Base-by-base conservation (phyloP, 2,113 vertebrate species). In the Percopsis transmontana region DNA sequence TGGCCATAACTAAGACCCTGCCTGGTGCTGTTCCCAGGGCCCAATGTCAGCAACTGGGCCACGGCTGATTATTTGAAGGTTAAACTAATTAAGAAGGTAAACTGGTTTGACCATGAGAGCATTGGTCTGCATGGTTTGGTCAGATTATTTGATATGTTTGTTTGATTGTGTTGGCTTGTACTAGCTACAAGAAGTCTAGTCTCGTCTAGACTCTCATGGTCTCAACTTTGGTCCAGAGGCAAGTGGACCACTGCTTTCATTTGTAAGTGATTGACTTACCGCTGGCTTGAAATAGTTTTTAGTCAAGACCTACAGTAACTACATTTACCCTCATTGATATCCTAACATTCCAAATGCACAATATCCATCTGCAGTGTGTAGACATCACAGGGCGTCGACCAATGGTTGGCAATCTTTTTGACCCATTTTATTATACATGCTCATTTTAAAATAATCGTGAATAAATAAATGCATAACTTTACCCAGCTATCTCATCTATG, bases 1-100 rank as follows among this genome's bases (percentile, higher is more conserved):
- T 24, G 58, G 70, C 47, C 5, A 62, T 48, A 70, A 74, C 58
- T 64, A 27, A 62, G 69, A 68, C 50, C 51, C 48, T 61, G 58
- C 70, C 40, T 40, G 2, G 19, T 47, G 16, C 68, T 66, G 73
- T 72, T 88, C 69, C 72, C 65, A 82, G 55, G 65, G 57, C 68
- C 40, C 65, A 21, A 12, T 24, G 15, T 40, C 58, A 68, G 24
- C 57, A 42, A 40, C 48, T 51, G 48, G 8, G 48, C 12, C 10
- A 51, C n/a, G 13, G 23, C 14, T 55, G 27, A 16, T 24, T 38
- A 55, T n/a, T 16, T 23, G 21, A 53, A 13, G 9, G 51, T 53
- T 24, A 51, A 51, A 12, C 16, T 16, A 24, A 24, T 54, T 54
- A 54, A 54, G 9, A 24, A 54, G 24, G 2, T 1, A 12, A 45